These are phyloP conservation scores for Mola mola DNA, from an alignment of 2,113 vertebrate species.

Conservation along the genomic window DNA sequence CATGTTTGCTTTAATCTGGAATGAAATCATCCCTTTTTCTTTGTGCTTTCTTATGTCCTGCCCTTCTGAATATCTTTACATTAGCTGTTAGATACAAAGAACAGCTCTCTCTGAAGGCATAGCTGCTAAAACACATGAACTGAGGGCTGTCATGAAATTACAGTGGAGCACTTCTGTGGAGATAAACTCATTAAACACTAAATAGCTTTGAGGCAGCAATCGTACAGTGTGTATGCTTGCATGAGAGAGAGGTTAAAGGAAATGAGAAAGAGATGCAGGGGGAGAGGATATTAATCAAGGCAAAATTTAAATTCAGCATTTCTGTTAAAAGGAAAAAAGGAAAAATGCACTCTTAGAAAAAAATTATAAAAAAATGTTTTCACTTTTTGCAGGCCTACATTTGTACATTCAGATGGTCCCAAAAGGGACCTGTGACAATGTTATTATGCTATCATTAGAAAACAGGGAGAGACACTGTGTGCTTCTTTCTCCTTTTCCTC, in stretches of 20 bases:
- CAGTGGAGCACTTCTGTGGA: constrained; percentile 7
- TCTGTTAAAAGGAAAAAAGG: neutral
- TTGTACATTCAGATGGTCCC: too few species aligned
- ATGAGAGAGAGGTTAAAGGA: constrained; percentile 30
- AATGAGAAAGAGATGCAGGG: constrained; percentile 4
- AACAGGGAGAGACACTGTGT: too few species aligned
- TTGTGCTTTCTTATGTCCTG: neutral
- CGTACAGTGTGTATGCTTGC: constrained; percentile 4
- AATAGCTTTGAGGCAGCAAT: constrained; percentile 36
- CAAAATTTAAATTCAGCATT: constrained; percentile 8
- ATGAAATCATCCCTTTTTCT: too few species aligned
- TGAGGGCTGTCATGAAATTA: constrained; percentile 23
- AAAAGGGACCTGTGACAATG: too few species aligned
- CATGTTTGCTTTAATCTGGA: constrained; percentile 7
- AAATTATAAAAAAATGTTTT: too few species aligned
- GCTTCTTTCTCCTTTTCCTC: too few species aligned
- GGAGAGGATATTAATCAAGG: constrained; percentile 20
- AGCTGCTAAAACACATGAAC: constrained; percentile 13
- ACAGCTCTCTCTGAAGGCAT: constrained; percentile 8
- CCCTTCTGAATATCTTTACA: neutral
- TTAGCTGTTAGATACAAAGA: neutral
- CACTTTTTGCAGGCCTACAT: too few species aligned
- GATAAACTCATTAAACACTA: constrained; percentile 39
- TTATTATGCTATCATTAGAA: too few species aligned
- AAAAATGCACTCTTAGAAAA: too few species aligned